Conservation (phyloP, 2,797 vertebrate species). For the Cygnus olor region DNA sequence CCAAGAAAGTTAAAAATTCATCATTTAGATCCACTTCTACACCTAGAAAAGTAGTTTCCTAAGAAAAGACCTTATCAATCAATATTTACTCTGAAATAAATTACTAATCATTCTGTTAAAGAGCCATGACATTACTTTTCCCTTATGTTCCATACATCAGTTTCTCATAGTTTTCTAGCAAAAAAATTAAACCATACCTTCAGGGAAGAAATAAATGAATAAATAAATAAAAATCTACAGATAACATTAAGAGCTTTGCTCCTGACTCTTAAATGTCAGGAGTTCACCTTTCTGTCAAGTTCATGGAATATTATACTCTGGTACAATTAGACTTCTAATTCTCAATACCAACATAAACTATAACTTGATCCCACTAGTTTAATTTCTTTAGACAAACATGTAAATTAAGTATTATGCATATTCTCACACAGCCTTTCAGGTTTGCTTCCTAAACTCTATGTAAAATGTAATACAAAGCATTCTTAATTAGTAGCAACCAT, state of each 20-base stretch:
- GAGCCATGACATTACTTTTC: not conserved
- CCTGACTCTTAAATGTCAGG: not conserved
- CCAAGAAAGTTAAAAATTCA: not conserved
- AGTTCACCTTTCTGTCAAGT: not conserved
- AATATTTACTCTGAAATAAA: not conserved
- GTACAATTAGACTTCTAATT: not conserved
- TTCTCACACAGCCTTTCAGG: not conserved
- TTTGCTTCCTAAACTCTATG: not conserved
- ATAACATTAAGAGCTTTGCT: not conserved
- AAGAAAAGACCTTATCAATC: not conserved
- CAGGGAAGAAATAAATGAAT: not conserved
- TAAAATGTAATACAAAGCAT: not conserved
- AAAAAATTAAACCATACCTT: not conserved
- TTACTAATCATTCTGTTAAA: not conserved
- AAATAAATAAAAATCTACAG: not conserved
- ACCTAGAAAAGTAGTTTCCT: not conserved
- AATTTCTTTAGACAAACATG: not conserved
- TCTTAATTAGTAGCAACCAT: not conserved
- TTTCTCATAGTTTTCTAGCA: not conserved
- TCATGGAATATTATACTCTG: not conserved
- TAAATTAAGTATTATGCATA: not conserved
- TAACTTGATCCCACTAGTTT: not conserved
- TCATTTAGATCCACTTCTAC: not conserved
- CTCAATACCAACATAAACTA: not conserved
- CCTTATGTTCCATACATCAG: not conserved